phyloP scores from a whole-genome alignment of 2,113 vertebrate species.

The Cynoglossus semilaevis region DNA sequence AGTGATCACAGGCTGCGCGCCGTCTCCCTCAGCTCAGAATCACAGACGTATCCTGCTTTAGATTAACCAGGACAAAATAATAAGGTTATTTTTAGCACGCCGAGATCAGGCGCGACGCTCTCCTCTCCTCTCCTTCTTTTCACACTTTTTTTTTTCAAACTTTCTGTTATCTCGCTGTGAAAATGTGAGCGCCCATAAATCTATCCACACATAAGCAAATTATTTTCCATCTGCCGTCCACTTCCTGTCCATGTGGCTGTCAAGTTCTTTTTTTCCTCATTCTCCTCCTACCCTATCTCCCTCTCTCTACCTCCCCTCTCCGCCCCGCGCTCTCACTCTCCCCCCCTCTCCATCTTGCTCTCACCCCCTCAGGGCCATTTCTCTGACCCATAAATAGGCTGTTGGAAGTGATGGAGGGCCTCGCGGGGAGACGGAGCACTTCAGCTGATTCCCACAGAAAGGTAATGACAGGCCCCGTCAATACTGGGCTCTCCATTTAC shows the following conservation, averaged over 20 bases:
- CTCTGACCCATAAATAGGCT: constrained; percentile 58
- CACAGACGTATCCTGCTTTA: neutral
- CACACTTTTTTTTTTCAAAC: too few species aligned
- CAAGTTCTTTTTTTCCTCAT: constrained; percentile 27
- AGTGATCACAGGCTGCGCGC: neutral
- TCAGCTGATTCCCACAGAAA: constrained; percentile 66
- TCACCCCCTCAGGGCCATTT: constrained; percentile 39
- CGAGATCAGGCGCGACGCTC: too few species aligned
- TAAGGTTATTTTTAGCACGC: neutral
- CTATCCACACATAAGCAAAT: too few species aligned
- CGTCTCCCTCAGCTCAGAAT: neutral
- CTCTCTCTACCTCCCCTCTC: neutral
- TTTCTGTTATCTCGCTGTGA: too few species aligned
- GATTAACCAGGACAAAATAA: neutral
- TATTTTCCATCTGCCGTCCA: constrained; percentile 5
- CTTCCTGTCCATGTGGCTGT: constrained; percentile 23
- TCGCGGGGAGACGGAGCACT: constrained; percentile 57
- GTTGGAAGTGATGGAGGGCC: constrained; percentile 63
- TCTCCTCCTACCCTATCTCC: constrained; percentile 14
- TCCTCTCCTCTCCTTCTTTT: neutral
- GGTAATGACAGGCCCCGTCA: constrained; percentile 70
- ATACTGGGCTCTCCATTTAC: constrained; percentile 65
- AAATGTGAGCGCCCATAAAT: too few species aligned
- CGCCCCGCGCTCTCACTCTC: neutral
- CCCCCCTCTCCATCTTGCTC: neutral